Conservation (phyloP, 2,797 vertebrate species). For the Characodon lateralis region DNA sequence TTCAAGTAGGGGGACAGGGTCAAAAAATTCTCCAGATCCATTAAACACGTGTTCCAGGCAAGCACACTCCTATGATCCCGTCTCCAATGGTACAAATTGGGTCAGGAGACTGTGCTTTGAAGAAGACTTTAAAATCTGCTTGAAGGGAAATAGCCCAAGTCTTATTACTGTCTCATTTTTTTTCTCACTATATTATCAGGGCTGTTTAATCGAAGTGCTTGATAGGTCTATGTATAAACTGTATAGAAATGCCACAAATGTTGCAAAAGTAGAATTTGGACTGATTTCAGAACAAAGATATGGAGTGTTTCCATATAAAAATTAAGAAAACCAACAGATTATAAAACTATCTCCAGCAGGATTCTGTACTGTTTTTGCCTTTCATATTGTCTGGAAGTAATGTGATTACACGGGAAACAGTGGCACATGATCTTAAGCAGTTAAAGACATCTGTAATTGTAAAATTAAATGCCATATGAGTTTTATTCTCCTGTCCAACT, state of each 20-base stretch:
- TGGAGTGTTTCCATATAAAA: not conserved
- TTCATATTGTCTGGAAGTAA: slow-evolving; percentile 46
- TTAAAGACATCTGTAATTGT: slow-evolving; percentile 52
- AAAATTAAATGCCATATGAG: slow-evolving; percentile 59
- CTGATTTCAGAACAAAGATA: slow-evolving; percentile 7
- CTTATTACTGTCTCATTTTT: not conserved
- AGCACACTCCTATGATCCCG: not conserved
- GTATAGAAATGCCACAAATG: not conserved
- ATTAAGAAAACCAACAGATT: not conserved
- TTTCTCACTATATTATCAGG: not conserved
- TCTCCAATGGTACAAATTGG: not conserved
- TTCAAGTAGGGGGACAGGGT: not conserved
- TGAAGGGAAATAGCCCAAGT: not conserved
- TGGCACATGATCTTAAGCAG: slow-evolving; percentile 62
- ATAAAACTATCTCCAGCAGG: slow-evolving; percentile 6
- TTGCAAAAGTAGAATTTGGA: not conserved
- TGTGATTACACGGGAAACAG: slow-evolving; percentile 44
- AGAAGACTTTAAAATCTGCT: not conserved
- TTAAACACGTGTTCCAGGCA: not conserved
- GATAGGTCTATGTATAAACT: not conserved
- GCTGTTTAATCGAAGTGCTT: not conserved
- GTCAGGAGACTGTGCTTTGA: not conserved
- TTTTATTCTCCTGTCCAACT: slow-evolving; percentile 65
- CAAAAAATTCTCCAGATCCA: too few relatives aligned
- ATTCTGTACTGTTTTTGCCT: not conserved